phyloP scores from a whole-genome alignment of 2,888 invertebrate species.

The Lasioglossum pauxillum region DNA sequence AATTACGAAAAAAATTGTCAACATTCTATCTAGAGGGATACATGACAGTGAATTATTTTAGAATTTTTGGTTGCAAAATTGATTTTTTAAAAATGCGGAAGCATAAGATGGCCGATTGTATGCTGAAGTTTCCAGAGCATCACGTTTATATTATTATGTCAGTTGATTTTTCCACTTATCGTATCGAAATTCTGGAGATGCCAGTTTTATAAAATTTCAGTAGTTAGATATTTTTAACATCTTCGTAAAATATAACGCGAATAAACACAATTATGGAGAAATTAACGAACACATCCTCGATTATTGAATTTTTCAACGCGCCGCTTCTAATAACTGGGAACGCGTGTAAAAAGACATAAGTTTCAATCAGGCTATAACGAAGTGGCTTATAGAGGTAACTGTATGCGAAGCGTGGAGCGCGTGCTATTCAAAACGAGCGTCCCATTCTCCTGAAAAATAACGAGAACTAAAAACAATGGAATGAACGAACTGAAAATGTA shows the following conservation, averaged over 20 bases:
- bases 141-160: no score
- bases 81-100: no score
- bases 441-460: background rate
- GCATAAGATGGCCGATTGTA: no score
- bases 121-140: no score
- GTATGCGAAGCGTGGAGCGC: background rate
- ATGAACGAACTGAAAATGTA: background rate
- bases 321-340: background rate
- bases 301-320: background rate
- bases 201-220: no score
- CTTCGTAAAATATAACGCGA: background rate
- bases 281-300: background rate
- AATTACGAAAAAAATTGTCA: no score
- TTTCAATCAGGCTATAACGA: background rate
- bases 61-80: no score
- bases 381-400: background rate
- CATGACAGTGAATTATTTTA: no score
- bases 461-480: background rate
- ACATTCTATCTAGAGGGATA: no score
- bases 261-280: background rate
- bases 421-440: background rate
- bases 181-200: no score
- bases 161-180: no score
- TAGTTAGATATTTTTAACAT: no score
- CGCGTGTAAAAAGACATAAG: background rate